Evolutionary conservation across 2,113 vertebrate genomes (phyloP), one percentile per base, ranked within the genome.

Genomic region (Gopherus evgoodei): DNA sequence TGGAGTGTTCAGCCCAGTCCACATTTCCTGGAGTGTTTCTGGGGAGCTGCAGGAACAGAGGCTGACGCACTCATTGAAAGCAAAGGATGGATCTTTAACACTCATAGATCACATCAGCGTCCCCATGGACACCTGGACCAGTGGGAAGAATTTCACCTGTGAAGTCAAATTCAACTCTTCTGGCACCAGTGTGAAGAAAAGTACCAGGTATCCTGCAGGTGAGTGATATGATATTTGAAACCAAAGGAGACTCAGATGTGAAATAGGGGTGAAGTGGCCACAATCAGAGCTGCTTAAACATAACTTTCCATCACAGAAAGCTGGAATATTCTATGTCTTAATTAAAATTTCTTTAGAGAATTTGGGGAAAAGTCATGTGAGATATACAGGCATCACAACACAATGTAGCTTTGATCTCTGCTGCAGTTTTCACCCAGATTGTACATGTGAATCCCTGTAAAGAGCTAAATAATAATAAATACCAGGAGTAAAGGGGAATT

Each of bases 141-240:
- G 31, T 35, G 59, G 53, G 17, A 11, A 38, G 24, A 76, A 4
- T 17, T 11, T 59, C 69, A 78, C 81, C 1, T 90, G 88, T 22
- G 53, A 78, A 42, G 69, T 90, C 69, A 57, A 19, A 29, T 78
- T 90, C 69, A 90, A 90, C 31, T 78, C 53, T 44, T 90, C 88
- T 8, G 69, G 69, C 31, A 38, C 2, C 42, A 84, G 44, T 3
- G 21, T 84, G 11, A 90, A 90, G 53, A 78, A 59, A 27, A 90
- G 6, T 5, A 10, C 35, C 35, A 47, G 2, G 3, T 56, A 78
- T 54, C 24, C 22, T 14, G 22, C 31, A 38, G 1, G 88, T 90
- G 88, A 84, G 88, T 84, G 13, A 50, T 65, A 21, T 14, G 1
- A 3, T 22, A 22, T 49, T 44, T 17, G 65, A 72, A 1, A 1